phyloP scores from a whole-genome alignment of 2,113 vertebrate genomes.

The Oncorhynchus tshawytscha region DNA sequence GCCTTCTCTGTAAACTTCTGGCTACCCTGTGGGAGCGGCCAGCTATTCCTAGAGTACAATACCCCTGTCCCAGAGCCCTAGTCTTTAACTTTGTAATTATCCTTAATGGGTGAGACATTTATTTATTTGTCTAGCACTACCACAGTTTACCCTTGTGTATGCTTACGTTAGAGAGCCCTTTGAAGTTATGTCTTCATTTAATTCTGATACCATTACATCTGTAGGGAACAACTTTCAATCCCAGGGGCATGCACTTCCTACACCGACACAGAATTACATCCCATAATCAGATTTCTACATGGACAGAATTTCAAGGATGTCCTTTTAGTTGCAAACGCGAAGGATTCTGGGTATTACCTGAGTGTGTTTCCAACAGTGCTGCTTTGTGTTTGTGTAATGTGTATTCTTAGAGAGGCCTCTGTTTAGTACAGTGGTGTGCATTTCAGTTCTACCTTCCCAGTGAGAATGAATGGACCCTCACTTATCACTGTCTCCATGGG shows the following conservation, averaged over 20 bases:
- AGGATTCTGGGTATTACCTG: not conserved
- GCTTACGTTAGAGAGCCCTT: not conserved
- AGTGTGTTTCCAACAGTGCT: not conserved
- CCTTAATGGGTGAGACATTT: not conserved
- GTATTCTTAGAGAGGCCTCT: not conserved
- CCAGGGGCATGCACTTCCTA: not conserved
- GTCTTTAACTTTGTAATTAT: not conserved
- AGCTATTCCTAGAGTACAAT: not conserved
- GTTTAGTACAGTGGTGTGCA: not conserved
- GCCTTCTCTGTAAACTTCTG: too few relatives aligned
- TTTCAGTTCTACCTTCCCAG: conserved; percentile 4
- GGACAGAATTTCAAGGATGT: not conserved
- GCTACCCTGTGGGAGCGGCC: not conserved
- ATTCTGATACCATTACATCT: not conserved
- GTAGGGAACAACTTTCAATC: not conserved
- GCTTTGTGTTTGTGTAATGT: not conserved
- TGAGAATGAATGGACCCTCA: not conserved
- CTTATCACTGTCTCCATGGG: not conserved
- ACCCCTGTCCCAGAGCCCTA: not conserved
- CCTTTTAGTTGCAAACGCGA: not conserved
- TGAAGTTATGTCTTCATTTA: not conserved
- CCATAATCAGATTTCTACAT: not conserved
- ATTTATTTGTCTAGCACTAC: not conserved
- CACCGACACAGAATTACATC: not conserved
- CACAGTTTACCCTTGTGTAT: not conserved